These are phyloP conservation scores for Pycnonotus jocosus DNA, from an alignment of 2,113 vertebrate species.

Conservation along the genomic window DNA sequence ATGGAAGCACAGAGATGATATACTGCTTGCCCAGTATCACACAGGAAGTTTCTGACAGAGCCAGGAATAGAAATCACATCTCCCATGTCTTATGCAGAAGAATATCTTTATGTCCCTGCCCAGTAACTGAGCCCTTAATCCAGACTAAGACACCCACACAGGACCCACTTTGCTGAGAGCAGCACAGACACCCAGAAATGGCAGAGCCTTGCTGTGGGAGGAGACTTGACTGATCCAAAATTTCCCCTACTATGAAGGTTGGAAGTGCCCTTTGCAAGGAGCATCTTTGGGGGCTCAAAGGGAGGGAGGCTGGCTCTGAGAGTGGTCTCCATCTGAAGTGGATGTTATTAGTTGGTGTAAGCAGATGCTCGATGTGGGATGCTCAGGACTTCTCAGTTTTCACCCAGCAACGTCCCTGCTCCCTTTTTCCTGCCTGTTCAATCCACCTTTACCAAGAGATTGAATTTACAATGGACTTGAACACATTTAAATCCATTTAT, in stretches of 20 bases:
- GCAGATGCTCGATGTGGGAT: not conserved
- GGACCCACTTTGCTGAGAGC: not conserved
- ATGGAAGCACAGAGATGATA: conserved; percentile 50
- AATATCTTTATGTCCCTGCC: conserved; percentile 40
- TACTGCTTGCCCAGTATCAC: conserved; percentile 33
- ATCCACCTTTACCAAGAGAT: conserved; percentile 67
- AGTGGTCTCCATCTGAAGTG: not conserved
- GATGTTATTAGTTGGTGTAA: conserved; percentile 57
- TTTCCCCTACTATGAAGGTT: not conserved
- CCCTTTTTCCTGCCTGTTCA: conserved; percentile 41
- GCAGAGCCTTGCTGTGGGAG: not conserved
- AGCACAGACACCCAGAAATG: not conserved
- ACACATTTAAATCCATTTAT: conserved; percentile 84
- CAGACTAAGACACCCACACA: conserved; percentile 51
- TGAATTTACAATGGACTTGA: conserved; percentile 76
- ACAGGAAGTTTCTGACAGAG: conserved; percentile 60
- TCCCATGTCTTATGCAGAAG: conserved; percentile 58
- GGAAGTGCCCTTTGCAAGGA: not conserved
- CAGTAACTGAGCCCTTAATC: conserved; percentile 56
- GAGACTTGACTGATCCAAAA: not conserved
- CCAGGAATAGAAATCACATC: conserved; percentile 58
- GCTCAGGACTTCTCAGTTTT: conserved; percentile 54
- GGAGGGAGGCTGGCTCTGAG: not conserved
- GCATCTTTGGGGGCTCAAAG: not conserved
- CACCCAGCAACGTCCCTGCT: not conserved